Evolutionary conservation across 2,797 vertebrate species (phyloP).

Genomic region (Rhynchotus rufescens): DNA sequence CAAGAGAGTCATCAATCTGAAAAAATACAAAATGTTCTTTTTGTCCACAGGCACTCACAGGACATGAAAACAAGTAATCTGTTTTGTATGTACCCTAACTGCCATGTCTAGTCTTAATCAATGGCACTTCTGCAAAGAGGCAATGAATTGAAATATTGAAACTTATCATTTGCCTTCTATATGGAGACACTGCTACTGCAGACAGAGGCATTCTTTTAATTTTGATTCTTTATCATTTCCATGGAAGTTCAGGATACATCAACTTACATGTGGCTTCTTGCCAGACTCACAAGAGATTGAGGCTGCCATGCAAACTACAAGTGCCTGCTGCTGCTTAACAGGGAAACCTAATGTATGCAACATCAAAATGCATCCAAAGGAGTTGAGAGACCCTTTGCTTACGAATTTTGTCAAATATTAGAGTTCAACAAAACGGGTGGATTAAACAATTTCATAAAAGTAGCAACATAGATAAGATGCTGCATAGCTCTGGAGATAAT

Average conservation of each 20-base stretch:
- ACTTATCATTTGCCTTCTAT: not conserved
- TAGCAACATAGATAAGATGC: not conserved
- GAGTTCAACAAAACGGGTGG: not conserved
- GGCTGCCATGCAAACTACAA: conserved; percentile 45
- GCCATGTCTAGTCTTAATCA: conserved; percentile 9
- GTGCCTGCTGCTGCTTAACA: conserved; percentile 34
- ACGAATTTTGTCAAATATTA: not conserved
- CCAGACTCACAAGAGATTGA: conserved; percentile 17
- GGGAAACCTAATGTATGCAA: not conserved
- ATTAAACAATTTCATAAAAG: conserved; percentile 1
- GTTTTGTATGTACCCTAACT: not conserved
- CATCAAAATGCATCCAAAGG: not conserved
- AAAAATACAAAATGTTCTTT: conserved; percentile 35
- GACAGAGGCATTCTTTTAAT: not conserved
- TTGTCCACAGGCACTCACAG: not conserved
- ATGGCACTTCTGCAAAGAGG: not conserved
- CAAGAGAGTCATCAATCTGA: conserved; percentile 36
- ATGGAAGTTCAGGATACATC: not conserved
- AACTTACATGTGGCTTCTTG: conserved; percentile 11
- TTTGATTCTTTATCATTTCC: conserved; percentile 12
- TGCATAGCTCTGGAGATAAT: not conserved
- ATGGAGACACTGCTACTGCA: not conserved
- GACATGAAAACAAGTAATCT: not conserved
- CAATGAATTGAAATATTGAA: not conserved
- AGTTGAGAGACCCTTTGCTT: not conserved